Conservation (phyloP, 2,797 vertebrate species). For the Vipera latastei region DNA sequence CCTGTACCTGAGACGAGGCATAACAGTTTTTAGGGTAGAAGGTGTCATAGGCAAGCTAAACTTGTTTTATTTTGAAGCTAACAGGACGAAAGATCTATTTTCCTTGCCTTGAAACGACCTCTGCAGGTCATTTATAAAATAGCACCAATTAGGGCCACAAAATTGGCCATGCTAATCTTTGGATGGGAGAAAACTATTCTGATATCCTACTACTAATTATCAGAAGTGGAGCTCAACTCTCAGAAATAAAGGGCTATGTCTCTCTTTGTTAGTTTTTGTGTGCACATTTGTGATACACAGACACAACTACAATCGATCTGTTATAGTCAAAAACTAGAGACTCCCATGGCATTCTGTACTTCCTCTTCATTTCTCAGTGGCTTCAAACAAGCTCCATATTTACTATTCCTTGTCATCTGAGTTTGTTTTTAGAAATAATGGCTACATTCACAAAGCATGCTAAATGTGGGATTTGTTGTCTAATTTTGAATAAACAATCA, state of each 20-base stretch:
- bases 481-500: not conserved
- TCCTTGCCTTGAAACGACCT: slow-evolving; percentile 6
- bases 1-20: not conserved
- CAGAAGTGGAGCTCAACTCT: not conserved
- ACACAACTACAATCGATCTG: not conserved
- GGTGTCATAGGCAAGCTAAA: not conserved
- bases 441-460: not conserved
- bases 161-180: not conserved
- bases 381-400: not conserved
- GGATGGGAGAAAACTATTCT: not conserved
- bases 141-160: not conserved
- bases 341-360: not conserved
- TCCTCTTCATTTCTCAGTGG: not conserved
- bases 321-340: not conserved
- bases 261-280: not conserved
- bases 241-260: not conserved
- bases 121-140: not conserved
- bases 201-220: not conserved
- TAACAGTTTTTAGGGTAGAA: not conserved
- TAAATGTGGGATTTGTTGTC: not conserved
- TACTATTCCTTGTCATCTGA: not conserved
- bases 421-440: not conserved
- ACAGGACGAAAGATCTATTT: not conserved
- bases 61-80: not conserved
- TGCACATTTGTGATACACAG: not conserved